These are phyloP conservation scores for Chydorus sphaericus DNA, from an alignment of 2,888 invertebrate genomes.

Conservation along the genomic window DNA sequence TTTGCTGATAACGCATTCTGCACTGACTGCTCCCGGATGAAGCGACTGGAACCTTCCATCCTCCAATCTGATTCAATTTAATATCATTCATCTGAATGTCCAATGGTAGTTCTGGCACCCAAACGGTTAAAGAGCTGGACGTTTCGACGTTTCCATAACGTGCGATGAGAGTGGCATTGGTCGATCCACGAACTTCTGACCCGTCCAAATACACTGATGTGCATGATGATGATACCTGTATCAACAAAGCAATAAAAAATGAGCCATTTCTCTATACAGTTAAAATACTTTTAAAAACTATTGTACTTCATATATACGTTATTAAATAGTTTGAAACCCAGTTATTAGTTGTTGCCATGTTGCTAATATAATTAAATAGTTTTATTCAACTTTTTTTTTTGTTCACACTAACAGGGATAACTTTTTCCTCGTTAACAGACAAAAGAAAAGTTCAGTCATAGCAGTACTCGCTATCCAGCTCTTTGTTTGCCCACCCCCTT, in stretches of 20 bases:
- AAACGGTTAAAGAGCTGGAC: conserved; percentile 76
- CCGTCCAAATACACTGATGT: conserved; percentile 93
- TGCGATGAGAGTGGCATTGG: conserved; percentile 84
- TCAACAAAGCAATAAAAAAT: conserved; percentile 16
- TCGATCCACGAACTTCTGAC: conserved; percentile 83
- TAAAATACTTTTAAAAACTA: no score
- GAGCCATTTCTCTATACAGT: no score
- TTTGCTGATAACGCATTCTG: conserved; percentile 76
- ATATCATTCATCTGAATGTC: conserved; percentile 80
- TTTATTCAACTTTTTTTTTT: no score
- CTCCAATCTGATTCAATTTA: conserved; percentile 80
- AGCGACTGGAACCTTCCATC: conserved; percentile 64
- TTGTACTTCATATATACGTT: no score
- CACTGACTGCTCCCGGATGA: conserved; percentile 36
- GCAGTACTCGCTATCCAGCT: no score
- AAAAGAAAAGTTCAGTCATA: no score
- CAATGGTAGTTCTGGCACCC: conserved; percentile 91
- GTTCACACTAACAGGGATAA: no score
- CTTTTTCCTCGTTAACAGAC: no score
- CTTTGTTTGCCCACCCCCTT: no score
- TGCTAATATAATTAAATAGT: no score
- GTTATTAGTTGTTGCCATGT: no score
- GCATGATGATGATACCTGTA: conserved; percentile 84
- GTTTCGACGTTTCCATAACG: conserved; percentile 66
- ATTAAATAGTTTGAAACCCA: no score